Conservation (phyloP, 1,140 invertebrate genomes). For the Rhynchophorus ferrugineus region DNA sequence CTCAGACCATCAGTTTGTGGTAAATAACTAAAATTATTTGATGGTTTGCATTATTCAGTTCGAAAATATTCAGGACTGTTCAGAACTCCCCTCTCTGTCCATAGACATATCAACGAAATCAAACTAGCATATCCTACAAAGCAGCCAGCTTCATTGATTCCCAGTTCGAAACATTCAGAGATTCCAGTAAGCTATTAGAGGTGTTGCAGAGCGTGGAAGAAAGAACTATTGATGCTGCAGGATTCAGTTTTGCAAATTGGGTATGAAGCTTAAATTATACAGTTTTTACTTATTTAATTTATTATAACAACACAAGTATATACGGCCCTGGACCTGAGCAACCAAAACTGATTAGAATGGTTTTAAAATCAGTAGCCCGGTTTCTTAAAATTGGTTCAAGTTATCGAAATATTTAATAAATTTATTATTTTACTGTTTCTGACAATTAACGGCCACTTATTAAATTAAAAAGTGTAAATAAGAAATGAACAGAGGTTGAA, state of each 20-base stretch:
- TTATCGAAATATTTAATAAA: no score
- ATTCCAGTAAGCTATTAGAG: slow-evolving; percentile 8
- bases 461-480: no score
- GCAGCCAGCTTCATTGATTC: slow-evolving; percentile 16
- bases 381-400: no score
- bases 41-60: slow-evolving; percentile 7
- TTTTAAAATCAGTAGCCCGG: no score
- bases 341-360: no score
- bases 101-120: slow-evolving; percentile 22
- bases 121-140: slow-evolving; percentile 11
- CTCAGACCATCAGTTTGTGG: neutral
- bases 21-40: neutral
- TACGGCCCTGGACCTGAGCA: no score
- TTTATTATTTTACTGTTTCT: no score
- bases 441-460: no score
- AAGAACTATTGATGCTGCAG: slow-evolving; percentile 3
- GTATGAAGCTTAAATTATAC: neutral
- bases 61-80: slow-evolving; percentile 22
- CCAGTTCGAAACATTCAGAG: slow-evolving; percentile 3
- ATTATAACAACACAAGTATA: no score
- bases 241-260: slow-evolving; percentile 2
- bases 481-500: no score
- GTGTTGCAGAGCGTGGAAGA: slow-evolving; percentile 13
- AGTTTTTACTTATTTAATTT: neutral
- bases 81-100: slow-evolving; percentile 16